These are phyloP conservation scores for Macroglossus sobrinus DNA, from an alignment of 2,113 vertebrate genomes.

Conservation along the genomic window DNA sequence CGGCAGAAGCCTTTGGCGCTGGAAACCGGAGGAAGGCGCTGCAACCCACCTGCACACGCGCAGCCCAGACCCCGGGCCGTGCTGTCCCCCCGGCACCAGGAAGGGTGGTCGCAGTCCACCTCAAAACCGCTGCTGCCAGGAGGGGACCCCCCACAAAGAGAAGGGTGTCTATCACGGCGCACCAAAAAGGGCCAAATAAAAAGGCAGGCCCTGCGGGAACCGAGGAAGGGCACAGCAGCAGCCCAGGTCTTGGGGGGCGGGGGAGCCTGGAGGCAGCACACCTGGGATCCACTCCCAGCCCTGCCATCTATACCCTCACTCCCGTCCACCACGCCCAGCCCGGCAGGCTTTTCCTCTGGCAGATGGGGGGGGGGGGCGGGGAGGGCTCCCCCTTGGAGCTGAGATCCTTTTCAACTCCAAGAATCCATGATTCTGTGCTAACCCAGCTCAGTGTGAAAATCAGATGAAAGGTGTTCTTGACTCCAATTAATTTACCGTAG, in stretches of 20 bases:
- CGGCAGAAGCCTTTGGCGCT: neutral
- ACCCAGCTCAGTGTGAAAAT: neutral
- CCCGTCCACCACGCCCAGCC: neutral
- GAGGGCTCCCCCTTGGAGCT: too few species aligned
- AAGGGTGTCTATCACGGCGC: neutral
- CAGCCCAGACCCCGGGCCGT: neutral
- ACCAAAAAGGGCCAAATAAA: neutral
- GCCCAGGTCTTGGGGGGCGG: neutral
- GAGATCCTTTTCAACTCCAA: neutral
- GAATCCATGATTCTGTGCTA: neutral
- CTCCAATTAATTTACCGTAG: neutral
- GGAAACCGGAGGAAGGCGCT: too few species aligned
- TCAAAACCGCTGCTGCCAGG: neutral
- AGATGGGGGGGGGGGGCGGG: rapidly evolving
- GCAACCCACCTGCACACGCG: neutral
- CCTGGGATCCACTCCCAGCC: neutral
- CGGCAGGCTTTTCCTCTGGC: neutral
- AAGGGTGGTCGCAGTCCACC: neutral
- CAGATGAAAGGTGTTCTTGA: neutral
- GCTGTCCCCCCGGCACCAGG: neutral
- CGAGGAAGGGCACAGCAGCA: neutral
- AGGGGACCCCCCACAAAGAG: neutral
- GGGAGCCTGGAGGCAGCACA: neutral
- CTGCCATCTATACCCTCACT: neutral
- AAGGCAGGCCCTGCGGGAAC: neutral